Base-by-base conservation (phyloP, 2,888 invertebrate genomes). In the Oxycera nigricornis region DNA sequence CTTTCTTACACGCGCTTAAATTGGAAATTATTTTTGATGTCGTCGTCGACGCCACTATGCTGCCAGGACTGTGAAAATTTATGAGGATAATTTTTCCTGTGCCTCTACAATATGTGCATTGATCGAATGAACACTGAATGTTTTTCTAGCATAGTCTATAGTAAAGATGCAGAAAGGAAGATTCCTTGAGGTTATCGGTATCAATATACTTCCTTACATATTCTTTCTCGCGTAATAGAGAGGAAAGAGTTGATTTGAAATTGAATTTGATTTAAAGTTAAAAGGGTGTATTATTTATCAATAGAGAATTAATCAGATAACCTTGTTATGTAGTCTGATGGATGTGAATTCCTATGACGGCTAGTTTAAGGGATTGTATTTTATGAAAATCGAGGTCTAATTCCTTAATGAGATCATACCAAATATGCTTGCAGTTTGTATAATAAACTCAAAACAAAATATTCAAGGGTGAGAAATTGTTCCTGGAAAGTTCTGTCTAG, bases 41-140 rank as follows among this genome's bases (percentile, higher is more conserved):
- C 62, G 62, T 35, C 39, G 35, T 17, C 61, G 17, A 17, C 35
- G 24, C 22, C 20, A 41, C 39, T 20, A 22, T 20, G 24, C 41
- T 20, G 11, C 31, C 31, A 28, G 61, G 61, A 1, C n/a, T 39
- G 22, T n/a, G 50, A 50, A 75, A 67, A 75, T 75, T 75, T 73
- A 75, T 75, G 73, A 73, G 68, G 68, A 73, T 75, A 75, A 75
- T 75, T 73, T 73, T 75, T 75, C 73, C 72, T 68, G 62, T 75
- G 75, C 75, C 73, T 68, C 26, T 57, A 70, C 75, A 75, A 75
- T 75, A 73, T 75, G 75, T 75, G 75, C 75, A 59, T 73, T 75
- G 73, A 75, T 68, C 67, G 61, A 68, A 67, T 31, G 61, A 65
- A 30, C 35, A 24, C 35, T 28, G 26, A 28, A 59, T 61, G 17